Percentiles rank a stretch among this genome's conserved stretches.
These are phyloP conservation scores for Cisticola juncidis DNA, from an alignment of 2,113 vertebrate genomes.

Conservation along the genomic window DNA sequence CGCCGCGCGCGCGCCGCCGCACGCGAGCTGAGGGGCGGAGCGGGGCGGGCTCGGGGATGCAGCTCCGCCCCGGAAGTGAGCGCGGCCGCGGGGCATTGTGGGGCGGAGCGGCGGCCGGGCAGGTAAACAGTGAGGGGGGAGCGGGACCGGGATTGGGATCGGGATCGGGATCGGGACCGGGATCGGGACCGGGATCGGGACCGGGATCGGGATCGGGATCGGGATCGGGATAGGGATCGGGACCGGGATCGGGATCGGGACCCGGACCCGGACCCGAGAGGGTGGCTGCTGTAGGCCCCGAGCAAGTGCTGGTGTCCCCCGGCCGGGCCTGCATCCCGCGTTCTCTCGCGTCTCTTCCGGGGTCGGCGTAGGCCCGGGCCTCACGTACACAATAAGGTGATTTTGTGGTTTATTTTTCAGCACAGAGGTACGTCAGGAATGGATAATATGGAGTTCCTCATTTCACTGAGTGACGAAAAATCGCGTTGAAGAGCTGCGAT, in stretches of 20 bases:
- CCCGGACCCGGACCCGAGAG: no score
- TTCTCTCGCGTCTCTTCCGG: not conserved
- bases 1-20: not conserved
- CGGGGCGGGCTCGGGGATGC: accelerated
- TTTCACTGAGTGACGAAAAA: accelerated
- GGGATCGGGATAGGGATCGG: accelerated
- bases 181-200: accelerated
- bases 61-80: not conserved
- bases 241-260: accelerated
- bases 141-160: no score
- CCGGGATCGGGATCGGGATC: accelerated
- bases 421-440: not conserved
- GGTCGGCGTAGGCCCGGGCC: accelerated
- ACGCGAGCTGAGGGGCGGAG: not conserved
- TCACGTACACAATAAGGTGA: accelerated
- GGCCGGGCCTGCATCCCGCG: accelerated
- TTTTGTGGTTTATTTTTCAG: not conserved
- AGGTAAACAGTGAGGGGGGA: not conserved
- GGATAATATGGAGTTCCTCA: accelerated
- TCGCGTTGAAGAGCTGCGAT: not conserved
- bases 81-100: not conserved
- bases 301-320: accelerated
- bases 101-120: not conserved
- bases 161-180: accelerated
- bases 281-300: no score